Conservation (phyloP, 64 coral and sea anemone species). For the Catalaphyllia jardinei region DNA sequence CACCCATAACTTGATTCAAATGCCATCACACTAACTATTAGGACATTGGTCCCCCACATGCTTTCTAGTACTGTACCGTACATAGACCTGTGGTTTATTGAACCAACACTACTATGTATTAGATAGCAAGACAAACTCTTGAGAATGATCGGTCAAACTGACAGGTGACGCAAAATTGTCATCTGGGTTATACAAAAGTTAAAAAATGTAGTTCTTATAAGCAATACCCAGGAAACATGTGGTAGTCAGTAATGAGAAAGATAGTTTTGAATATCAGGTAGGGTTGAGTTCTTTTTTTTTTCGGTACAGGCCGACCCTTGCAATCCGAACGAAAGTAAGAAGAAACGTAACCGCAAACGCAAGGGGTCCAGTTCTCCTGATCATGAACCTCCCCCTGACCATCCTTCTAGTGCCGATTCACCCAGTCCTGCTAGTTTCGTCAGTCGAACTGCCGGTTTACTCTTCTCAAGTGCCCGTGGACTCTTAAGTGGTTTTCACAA, state of each 20-base stretch:
- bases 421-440: slow-evolving; percentile 66
- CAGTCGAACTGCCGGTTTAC: slow-evolving; percentile 73
- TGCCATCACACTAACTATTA: too few relatives aligned
- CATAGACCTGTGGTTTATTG: too few relatives aligned
- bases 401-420: slow-evolving; percentile 1
- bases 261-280: background rate
- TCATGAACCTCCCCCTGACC: background rate
- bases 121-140: too few relatives aligned
- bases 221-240: background rate
- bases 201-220: background rate
- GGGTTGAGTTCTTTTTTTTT: background rate
- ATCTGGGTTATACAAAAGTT: too few relatives aligned
- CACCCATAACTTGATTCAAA: too few relatives aligned
- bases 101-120: too few relatives aligned
- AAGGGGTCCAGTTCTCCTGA: background rate
- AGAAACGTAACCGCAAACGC: slow-evolving; percentile 52
- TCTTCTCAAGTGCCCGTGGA: slow-evolving; percentile 72
- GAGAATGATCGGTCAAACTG: too few relatives aligned
- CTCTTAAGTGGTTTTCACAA: slow-evolving; percentile 58
- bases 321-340: slow-evolving; percentile 19
- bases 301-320: slow-evolving; percentile 18
- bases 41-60: too few relatives aligned
- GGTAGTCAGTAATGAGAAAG: background rate
- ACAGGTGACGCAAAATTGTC: too few relatives aligned
- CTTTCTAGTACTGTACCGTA: too few relatives aligned